These are phyloP conservation scores for Aplodontia rufa DNA, from an alignment of 2,113 vertebrate genomes.

Conservation along the genomic window DNA sequence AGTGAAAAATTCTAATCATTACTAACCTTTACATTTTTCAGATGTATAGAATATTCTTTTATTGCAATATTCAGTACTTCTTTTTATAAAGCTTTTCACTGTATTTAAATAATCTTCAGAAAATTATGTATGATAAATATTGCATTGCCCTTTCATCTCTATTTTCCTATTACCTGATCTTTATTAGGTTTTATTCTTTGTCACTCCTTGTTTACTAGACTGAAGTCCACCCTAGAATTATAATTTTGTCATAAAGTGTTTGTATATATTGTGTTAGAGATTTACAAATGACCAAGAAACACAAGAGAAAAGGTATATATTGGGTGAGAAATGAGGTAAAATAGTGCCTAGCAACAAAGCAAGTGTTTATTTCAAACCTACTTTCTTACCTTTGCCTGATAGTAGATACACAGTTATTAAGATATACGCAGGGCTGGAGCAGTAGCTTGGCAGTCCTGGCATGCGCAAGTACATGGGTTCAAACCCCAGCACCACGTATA, in stretches of 20 bases:
- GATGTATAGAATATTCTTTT: background rate
- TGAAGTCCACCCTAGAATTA: background rate
- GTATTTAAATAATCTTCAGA: background rate
- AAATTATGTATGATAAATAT: background rate
- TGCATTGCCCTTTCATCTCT: background rate
- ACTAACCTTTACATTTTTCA: background rate
- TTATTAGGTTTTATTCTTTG: background rate
- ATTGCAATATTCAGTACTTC: background rate
- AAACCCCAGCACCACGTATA: too few species aligned
- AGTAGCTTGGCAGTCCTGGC: too few species aligned
- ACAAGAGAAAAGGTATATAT: background rate
- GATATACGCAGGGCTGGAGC: background rate
- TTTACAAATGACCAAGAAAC: background rate
- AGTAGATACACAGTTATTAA: background rate
- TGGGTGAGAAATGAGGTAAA: background rate
- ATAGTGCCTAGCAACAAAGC: background rate
- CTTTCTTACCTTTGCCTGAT: background rate
- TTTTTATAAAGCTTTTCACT: background rate
- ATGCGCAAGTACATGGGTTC: too few species aligned
- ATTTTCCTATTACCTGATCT: background rate
- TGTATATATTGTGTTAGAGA: background rate
- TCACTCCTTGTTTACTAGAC: background rate
- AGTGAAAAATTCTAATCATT: background rate
- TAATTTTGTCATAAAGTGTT: constrained; percentile 1
- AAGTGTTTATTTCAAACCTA: constrained; percentile 31